A percentile compares a stretch with the other conserved stretches of the same genome.
phyloP scores from a whole-genome alignment of 2,113 vertebrate species.

The Protobothrops flavoviridis region DNA sequence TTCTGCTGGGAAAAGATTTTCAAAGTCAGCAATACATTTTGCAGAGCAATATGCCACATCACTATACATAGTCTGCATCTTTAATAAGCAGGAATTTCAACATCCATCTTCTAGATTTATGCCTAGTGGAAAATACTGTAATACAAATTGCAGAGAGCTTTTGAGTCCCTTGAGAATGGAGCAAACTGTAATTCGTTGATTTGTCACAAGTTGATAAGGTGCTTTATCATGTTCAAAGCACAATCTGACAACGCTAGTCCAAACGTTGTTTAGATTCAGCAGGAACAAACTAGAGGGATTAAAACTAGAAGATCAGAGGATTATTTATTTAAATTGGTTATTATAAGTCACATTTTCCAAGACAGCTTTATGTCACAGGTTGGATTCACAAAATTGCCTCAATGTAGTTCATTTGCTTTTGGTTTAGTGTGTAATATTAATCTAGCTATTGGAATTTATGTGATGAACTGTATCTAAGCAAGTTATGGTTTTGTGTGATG shows the following conservation, averaged over 20 bases:
- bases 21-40: background rate
- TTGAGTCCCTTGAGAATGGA: background rate
- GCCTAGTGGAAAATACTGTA: conserved; percentile 5
- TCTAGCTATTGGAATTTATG: background rate
- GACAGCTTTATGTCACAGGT: background rate
- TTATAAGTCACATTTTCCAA: background rate
- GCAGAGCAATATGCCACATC: background rate
- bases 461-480: background rate
- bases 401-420: background rate
- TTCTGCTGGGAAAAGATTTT: background rate
- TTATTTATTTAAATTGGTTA: background rate
- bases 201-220: conserved; percentile 11
- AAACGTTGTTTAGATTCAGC: background rate
- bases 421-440: background rate
- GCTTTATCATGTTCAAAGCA: background rate
- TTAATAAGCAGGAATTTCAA: background rate
- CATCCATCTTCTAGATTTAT: background rate
- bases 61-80: rapidly evolving
- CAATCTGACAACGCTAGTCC: background rate
- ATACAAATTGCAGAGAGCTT: conserved; percentile 19
- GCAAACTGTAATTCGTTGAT: conserved; percentile 15
- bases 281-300: background rate
- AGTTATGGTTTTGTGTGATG: background rate
- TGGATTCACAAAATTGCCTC: background rate
- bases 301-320: background rate